Base-by-base conservation (phyloP, 2,888 invertebrate genomes). In the Pogonocherus hispidulus region DNA sequence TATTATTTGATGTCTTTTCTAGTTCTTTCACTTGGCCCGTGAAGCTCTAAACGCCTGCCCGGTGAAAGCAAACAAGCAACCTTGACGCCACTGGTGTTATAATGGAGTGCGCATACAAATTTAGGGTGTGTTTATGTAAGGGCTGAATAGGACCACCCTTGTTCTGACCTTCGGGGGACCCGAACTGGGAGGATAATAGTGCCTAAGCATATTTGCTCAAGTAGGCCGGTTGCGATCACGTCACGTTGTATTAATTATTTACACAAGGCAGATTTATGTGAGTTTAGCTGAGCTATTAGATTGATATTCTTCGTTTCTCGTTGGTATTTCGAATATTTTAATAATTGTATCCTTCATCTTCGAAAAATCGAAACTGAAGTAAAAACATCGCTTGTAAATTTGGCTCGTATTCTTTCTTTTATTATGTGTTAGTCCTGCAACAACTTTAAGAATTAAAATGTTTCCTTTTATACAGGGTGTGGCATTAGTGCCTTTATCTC, bases 91-190 rank as follows among this genome's bases (percentile, higher is more conserved):
- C 74, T 74, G 73, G 74, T 76, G 74, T 76, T 71, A 71, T 68
- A 71, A 70, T 69, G 64, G 56, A 69, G 71, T 67, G 60, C 66
- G 56, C 57, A 73, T 65, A 75, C 73, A 76, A 75, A 75, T 76
- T 73, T 70, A 69, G 76, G 77, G 77, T 72, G 79, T 80, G 79
- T 79, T 79, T 78, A 76, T 78, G 68, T 72, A 72, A 71, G 67
- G 73, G 77, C 71, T 73, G 76, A 76, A 76, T 66, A 69, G 71
- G 80, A 80, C 80, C 80, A 80, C 80, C 80, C 80, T 75, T 76
- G 76, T 74, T 75, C 64, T 56, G 55, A 47, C 62, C 51, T 44
- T 66, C 27, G n/a, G n/a, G n/a, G n/a, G n/a, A n/a, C n/a, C 55
- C 52, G 59, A 57, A 23, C 47, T 60, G 41, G 59, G 66, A 66